Conservation (phyloP, 2,797 vertebrate genomes). For the Amblyraja radiata region DNA sequence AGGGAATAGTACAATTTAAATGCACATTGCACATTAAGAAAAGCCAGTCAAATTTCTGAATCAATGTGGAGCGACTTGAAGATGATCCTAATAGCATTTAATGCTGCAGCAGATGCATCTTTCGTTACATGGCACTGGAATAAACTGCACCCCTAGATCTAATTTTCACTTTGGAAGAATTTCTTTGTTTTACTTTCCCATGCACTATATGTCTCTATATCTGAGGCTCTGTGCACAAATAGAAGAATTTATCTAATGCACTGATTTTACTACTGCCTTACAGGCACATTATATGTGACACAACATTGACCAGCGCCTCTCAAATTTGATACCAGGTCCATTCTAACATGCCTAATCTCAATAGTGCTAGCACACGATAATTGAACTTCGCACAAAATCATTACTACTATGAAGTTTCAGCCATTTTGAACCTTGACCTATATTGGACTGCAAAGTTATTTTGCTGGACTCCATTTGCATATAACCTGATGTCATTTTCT, state of each 20-base stretch:
- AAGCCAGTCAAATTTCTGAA: no score
- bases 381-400: not conserved
- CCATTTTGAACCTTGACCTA: not conserved
- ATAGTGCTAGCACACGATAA: not conserved
- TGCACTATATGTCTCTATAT: not conserved
- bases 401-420: not conserved
- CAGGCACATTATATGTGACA: not conserved
- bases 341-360: not conserved
- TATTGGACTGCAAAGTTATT: no score
- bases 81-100: no score
- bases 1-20: no score
- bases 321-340: not conserved
- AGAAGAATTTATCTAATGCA: not conserved
- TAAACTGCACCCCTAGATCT: no score
- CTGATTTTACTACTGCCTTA: not conserved
- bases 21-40: no score
- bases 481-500: not conserved
- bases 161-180: not conserved
- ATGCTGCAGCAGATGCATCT: no score
- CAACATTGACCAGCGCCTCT: not conserved
- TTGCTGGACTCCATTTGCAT: not conserved
- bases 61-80: no score
- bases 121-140: no score
- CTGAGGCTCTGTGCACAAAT: not conserved
- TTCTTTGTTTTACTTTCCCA: not conserved